These are phyloP conservation scores for Cyphomyrus discorhynchus DNA, from an alignment of 2,113 vertebrate species.

Conservation along the genomic window DNA sequence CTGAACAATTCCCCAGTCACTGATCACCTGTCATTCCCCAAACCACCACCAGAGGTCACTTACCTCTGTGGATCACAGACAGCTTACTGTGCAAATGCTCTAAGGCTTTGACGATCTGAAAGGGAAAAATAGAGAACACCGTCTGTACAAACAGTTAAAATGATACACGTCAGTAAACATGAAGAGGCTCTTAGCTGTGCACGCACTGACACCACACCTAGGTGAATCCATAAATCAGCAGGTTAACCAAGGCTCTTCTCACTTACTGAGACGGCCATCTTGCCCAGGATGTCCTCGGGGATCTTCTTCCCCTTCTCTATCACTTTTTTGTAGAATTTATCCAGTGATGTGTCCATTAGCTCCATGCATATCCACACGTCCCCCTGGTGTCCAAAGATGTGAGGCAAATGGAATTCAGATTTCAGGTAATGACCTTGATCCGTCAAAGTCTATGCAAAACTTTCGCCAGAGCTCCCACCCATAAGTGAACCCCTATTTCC, in stretches of 20 bases:
- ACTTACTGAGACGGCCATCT: constrained; percentile 92
- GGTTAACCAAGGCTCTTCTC: neutral
- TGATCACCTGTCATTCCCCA: neutral
- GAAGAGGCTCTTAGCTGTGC: neutral
- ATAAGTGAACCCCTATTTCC: neutral
- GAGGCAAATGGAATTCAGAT: neutral
- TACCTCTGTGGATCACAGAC: constrained; percentile 93
- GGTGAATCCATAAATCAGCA: neutral
- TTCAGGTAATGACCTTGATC: neutral
- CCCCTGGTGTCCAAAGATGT: constrained; percentile 59
- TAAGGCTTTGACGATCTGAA: constrained; percentile 90
- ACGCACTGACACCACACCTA: neutral
- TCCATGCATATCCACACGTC: constrained; percentile 99
- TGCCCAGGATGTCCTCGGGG: constrained; percentile 91
- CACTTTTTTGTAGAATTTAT: constrained; percentile 96
- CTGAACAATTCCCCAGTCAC: neutral
- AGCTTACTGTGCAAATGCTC: constrained; percentile 96
- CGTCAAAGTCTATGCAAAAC: neutral
- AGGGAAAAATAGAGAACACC: constrained; percentile 10
- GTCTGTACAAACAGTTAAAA: neutral
- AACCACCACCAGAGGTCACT: constrained; percentile 39
- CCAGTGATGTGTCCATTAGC: constrained; percentile 94
- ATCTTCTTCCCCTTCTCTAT: constrained; percentile 85
- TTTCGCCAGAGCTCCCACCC: neutral
- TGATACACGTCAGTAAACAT: neutral